Base-by-base conservation (phyloP, 1,140 invertebrate species). In the Sycobia sp. region DNA sequence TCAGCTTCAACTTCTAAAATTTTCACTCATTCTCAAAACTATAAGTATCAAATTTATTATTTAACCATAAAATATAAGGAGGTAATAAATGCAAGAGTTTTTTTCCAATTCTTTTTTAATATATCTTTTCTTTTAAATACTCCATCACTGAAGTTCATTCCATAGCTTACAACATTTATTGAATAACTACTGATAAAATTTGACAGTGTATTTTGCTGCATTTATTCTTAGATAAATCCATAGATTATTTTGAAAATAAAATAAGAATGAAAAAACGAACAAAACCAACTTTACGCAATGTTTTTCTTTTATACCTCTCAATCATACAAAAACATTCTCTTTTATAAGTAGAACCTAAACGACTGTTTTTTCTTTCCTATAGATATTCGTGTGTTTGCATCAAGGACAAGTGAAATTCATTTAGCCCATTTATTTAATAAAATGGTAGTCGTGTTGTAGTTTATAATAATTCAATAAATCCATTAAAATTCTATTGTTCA, bases 131-230 rank as follows among this genome's bases (percentile, higher is more conserved):
- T 36, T 27, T 20, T 46, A 18, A 36, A 32, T 47, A 16, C 51
- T 55, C 47, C 50, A 29, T 54, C 29, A 44, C n/a, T 47, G 38
- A 62, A 62, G 50, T 36, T 43, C 29, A 47, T 62, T 62, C 25
- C 11, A 39, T 62, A 55, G 25, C 34, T 55, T 62, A 62, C 60
- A 62, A 29, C 55, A 23, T 62, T 55, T 39, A 62, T 36, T 62
- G 23, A 55, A 54, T 62, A 55, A 54, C 44, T 44, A 55, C 55
- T 10, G 22, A 62, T 41, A 25, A 56, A 14, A 56, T 55, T 29
- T 25, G 34, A 62, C 36, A 62, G 41, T 56, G 4, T 29, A 39
- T 46, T 44, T 29, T 36, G 46, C 29, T 49, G 8, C 25, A 36
- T 54, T 44, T 39, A 22, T 25, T 36, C 14, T 1, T 38, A n/a